A percentile compares a stretch with the other conserved stretches of the same genome.
Conservation (phyloP, 2,888 invertebrate genomes). For the Calliphora vomitoria region DNA sequence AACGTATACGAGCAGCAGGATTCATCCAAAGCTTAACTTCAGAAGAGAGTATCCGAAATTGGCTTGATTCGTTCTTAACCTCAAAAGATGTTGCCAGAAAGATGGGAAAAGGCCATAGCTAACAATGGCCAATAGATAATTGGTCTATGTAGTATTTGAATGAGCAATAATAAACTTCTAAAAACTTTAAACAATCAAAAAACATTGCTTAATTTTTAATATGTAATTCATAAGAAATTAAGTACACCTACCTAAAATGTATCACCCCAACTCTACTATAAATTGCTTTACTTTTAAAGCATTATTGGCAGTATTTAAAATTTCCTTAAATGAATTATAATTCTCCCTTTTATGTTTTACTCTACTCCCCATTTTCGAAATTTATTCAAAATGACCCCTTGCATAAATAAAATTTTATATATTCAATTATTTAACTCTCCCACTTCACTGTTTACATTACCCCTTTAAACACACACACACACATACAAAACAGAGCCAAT, state of each 20-base stretch:
- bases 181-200: background rate
- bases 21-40: too few relatives aligned
- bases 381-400: background rate
- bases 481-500: background rate
- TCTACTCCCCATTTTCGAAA: background rate
- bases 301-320: background rate
- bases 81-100: too few relatives aligned
- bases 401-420: background rate
- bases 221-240: too few relatives aligned
- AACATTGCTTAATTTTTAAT: background rate
- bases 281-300: background rate
- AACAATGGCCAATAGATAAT: too few relatives aligned
- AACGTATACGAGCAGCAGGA: too few relatives aligned
- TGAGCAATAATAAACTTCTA: too few relatives aligned
- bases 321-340: background rate
- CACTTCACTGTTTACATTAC: background rate
- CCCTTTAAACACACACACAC: background rate
- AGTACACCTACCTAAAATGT: too few relatives aligned
- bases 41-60: too few relatives aligned
- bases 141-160: too few relatives aligned
- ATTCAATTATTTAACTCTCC: constrained; percentile 4
- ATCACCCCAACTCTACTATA: too few relatives aligned
- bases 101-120: too few relatives aligned
- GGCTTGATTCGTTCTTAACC: too few relatives aligned
- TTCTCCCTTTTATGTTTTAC: background rate